Conservation (phyloP, 2,888 invertebrate genomes). For the Pyrgus malvae region DNA sequence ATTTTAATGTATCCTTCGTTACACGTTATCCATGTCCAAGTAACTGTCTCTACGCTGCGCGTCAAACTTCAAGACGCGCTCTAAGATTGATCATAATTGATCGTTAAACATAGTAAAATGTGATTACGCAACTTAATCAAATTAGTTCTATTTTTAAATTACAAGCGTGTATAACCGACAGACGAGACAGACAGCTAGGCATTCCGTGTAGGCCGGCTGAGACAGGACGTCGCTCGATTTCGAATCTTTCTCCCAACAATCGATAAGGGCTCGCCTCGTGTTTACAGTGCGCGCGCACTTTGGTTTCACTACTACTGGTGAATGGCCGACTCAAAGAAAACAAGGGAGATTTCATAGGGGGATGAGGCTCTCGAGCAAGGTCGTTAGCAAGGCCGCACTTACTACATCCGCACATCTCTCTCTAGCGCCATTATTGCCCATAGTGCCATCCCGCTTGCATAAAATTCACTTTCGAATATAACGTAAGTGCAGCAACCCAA, state of each 20-base stretch:
- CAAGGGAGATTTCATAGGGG: conserved; percentile 52
- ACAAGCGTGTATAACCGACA: conserved; percentile 35
- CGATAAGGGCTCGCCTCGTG: conserved; percentile 60
- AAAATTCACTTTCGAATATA: conserved; percentile 61
- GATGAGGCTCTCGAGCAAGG: conserved; percentile 60
- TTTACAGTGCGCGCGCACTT: conserved; percentile 67
- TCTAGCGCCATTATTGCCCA: conserved; percentile 38
- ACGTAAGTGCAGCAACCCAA: conserved; percentile 60
- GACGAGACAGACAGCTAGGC: conserved; percentile 32
- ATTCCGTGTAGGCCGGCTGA: conserved; percentile 42
- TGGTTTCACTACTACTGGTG: conserved; percentile 61
- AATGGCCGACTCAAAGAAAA: conserved; percentile 68
- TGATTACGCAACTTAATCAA: conserved; percentile 6
- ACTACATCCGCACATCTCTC: conserved; percentile 61
- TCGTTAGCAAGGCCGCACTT: conserved; percentile 68
- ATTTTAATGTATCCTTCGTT: conserved; percentile 3
- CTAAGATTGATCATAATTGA: background rate
- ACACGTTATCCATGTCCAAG: background rate
- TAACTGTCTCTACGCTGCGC: background rate
- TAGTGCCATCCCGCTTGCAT: conserved; percentile 45
- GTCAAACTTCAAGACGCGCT: too few relatives aligned
- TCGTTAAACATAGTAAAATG: background rate
- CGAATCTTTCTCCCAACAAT: conserved; percentile 56
- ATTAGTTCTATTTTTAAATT: conserved; percentile 37
- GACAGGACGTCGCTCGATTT: conserved; percentile 48